Evolutionary conservation across 2,113 vertebrate genomes (phyloP).

Genomic region (Casuarius casuarius): DNA sequence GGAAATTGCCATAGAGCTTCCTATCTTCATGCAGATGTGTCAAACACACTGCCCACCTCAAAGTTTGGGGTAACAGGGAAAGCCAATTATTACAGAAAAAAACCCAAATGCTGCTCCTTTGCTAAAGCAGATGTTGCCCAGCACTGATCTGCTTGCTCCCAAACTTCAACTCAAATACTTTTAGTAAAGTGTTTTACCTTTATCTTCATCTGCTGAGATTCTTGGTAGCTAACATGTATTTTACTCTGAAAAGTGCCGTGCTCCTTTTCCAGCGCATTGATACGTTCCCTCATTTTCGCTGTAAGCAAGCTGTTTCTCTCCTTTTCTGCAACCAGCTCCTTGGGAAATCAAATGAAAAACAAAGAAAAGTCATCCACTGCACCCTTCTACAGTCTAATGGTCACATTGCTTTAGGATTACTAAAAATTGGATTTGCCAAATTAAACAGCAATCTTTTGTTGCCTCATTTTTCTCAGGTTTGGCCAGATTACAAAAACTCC

Average conservation of each 20-base stretch:
- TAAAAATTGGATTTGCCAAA: neutral
- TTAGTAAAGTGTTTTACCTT: conserved; percentile 78
- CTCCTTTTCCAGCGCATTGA: conserved; percentile 90
- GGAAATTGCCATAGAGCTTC: neutral
- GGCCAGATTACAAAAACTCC: neutral
- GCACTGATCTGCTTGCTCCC: neutral
- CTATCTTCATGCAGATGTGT: neutral
- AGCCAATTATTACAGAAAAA: neutral
- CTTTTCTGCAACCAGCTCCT: conserved; percentile 95
- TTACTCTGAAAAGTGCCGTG: conserved; percentile 90
- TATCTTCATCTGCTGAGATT: conserved; percentile 91
- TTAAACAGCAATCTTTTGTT: neutral
- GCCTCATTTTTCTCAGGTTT: neutral
- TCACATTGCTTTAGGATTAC: neutral
- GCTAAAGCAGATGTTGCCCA: neutral
- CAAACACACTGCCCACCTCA: neutral
- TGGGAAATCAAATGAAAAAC: neutral
- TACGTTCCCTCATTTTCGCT: conserved; percentile 88
- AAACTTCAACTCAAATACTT: neutral
- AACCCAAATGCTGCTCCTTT: neutral
- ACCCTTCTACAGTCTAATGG: neutral
- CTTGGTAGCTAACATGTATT: conserved; percentile 90
- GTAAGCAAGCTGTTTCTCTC: conserved; percentile 87
- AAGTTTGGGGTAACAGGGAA: neutral
- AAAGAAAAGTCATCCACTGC: neutral